Conservation (phyloP, 2,113 vertebrate genomes). For the Chamaea fasciata region DNA sequence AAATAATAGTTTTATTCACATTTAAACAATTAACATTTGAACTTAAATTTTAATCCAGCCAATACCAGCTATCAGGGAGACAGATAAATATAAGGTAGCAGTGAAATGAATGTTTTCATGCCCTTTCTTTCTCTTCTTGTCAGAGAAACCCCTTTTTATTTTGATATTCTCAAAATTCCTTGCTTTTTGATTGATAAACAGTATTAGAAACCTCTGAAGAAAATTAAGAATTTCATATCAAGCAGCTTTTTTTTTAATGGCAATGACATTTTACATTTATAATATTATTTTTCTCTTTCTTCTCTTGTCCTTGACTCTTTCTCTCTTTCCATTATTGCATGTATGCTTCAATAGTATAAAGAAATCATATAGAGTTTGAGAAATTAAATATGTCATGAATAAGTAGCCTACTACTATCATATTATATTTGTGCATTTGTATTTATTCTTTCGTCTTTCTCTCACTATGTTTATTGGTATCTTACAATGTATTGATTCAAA, state of each 20-base stretch:
- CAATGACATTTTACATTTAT: not conserved
- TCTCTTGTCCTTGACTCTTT: not conserved
- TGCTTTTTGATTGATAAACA: not conserved
- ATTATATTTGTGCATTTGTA: not conserved
- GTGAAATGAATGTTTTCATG: not conserved
- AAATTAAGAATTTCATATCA: not conserved
- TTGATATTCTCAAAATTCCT: constrained; percentile 12
- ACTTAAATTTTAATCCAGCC: not conserved
- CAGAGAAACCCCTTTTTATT: not conserved
- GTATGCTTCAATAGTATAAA: not conserved
- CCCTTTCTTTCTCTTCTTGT: not conserved
- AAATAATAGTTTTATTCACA: not conserved
- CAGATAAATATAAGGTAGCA: not conserved
- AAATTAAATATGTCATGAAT: not conserved
- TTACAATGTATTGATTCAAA: not conserved
- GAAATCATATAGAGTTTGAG: not conserved
- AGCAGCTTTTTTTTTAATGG: not conserved
- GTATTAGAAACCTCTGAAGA: not conserved
- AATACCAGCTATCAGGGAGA: not conserved
- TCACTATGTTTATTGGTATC: not conserved
- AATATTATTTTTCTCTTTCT: not conserved
- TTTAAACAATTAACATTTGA: not conserved
- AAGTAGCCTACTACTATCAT: not conserved
- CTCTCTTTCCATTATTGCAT: not conserved
- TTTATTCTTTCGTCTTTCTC: not conserved